Conservation (phyloP, 2,113 vertebrate species). For the Planiliza haematocheilus region DNA sequence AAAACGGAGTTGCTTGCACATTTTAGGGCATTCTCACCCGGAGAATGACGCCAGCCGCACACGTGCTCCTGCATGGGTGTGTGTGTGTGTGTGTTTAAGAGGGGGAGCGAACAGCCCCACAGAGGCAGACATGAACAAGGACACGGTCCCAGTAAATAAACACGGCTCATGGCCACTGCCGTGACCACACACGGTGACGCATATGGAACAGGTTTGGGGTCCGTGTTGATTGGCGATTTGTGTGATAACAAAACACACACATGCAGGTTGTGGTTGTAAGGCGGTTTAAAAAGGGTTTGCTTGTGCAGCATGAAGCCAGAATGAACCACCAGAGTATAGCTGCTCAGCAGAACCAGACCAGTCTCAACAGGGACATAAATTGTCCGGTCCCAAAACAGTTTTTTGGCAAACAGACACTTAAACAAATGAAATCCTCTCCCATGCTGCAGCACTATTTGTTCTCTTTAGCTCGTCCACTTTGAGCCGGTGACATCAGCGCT, state of each 20-base stretch:
- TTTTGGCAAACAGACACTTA: conserved; percentile 12
- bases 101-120: conserved; percentile 51
- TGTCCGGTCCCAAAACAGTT: neutral
- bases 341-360: neutral
- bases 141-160: conserved; percentile 59
- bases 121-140: conserved; percentile 44
- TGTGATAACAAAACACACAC: neutral
- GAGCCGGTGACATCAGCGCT: conserved; percentile 6
- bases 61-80: conserved; percentile 52
- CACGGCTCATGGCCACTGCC: conserved; percentile 60
- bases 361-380: neutral
- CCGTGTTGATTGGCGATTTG: conserved; percentile 21
- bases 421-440: conserved; percentile 33
- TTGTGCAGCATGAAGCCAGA: neutral
- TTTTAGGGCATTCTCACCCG: conserved; percentile 8
- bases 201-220: conserved; percentile 48
- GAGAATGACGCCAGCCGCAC: conserved; percentile 11
- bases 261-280: neutral
- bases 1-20: neutral
- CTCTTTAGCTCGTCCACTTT: conserved; percentile 9
- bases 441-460: conserved; percentile 7
- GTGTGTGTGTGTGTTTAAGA: conserved; percentile 46
- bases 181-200: conserved; percentile 52
- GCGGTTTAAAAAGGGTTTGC: conserved; percentile 2
- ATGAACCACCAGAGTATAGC: too few relatives aligned